Conservation (phyloP, 2,113 vertebrate genomes). For the Lophius piscatorius region DNA sequence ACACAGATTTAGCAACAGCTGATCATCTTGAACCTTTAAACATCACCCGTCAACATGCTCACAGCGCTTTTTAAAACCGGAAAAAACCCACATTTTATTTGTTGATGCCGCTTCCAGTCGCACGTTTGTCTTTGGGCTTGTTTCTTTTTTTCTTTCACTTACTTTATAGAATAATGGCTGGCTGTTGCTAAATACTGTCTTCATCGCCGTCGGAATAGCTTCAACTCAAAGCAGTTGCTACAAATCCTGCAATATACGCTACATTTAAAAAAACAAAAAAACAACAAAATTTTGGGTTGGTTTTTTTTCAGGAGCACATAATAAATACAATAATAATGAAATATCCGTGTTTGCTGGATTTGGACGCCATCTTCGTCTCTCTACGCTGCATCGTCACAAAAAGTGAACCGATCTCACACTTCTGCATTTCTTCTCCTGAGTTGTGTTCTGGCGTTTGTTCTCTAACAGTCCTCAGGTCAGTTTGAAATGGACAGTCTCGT, state of each 20-base stretch:
- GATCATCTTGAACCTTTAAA: slow-evolving; percentile 19
- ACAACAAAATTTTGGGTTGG: too few species aligned
- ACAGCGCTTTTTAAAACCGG: slow-evolving; percentile 3
- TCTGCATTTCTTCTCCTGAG: too few species aligned
- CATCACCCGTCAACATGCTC: slow-evolving; percentile 3
- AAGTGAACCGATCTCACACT: too few species aligned
- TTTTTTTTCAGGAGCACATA: too few species aligned
- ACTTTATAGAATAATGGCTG: slow-evolving; percentile 23
- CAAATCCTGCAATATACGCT: slow-evolving; percentile 26
- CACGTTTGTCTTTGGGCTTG: slow-evolving; percentile 38
- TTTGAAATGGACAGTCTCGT: slow-evolving; percentile 49
- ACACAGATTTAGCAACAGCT: slow-evolving; percentile 31
- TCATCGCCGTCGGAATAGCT: slow-evolving; percentile 20
- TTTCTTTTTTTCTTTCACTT: slow-evolving; percentile 29
- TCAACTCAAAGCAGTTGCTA: slow-evolving; percentile 41
- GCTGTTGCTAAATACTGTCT: slow-evolving; percentile 23
- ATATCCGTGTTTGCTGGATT: slow-evolving; percentile 1
- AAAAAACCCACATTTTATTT: neutral
- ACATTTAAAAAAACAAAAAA: slow-evolving; percentile 11
- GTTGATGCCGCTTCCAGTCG: slow-evolving; percentile 36
- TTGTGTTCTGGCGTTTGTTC: slow-evolving; percentile 46
- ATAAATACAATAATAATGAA: neutral
- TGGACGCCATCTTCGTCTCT: neutral
- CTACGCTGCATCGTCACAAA: slow-evolving; percentile 2
- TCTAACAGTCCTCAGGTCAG: slow-evolving; percentile 62